These are phyloP conservation scores for Pyxicephalus adspersus DNA, from an alignment of 2,113 vertebrate genomes.

Conservation along the genomic window DNA sequence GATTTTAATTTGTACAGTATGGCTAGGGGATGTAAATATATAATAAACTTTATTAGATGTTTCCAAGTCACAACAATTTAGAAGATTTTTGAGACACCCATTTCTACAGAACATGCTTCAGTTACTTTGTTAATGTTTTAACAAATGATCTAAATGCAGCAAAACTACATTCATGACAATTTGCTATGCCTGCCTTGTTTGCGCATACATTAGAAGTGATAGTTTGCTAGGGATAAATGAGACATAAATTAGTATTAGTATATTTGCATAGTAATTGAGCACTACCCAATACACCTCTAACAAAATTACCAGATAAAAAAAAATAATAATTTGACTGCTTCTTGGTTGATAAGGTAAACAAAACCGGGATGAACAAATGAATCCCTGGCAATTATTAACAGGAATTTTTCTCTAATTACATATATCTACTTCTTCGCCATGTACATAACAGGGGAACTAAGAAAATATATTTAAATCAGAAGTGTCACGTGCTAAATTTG, in stretches of 20 bases:
- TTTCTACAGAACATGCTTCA: neutral
- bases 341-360: neutral
- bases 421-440: neutral
- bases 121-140: neutral
- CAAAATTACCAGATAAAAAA: neutral
- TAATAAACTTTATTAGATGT: no score
- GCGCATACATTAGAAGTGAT: neutral
- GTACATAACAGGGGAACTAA: neutral
- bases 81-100: no score
- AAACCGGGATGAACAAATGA: neutral
- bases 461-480: conserved; percentile 15
- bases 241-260: conserved; percentile 11
- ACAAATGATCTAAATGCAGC: neutral
- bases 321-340: neutral
- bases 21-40: no score
- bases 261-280: conserved; percentile 15
- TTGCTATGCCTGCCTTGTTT: neutral
- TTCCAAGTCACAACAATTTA: no score
- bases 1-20: no score
- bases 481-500: conserved; percentile 5
- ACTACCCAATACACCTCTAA: conserved; percentile 3
- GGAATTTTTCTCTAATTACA: no score
- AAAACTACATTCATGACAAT: neutral
- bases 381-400: neutral
- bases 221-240: neutral